Conservation (phyloP, 2,888 invertebrate species). For the Pyrochroa serraticornis region DNA sequence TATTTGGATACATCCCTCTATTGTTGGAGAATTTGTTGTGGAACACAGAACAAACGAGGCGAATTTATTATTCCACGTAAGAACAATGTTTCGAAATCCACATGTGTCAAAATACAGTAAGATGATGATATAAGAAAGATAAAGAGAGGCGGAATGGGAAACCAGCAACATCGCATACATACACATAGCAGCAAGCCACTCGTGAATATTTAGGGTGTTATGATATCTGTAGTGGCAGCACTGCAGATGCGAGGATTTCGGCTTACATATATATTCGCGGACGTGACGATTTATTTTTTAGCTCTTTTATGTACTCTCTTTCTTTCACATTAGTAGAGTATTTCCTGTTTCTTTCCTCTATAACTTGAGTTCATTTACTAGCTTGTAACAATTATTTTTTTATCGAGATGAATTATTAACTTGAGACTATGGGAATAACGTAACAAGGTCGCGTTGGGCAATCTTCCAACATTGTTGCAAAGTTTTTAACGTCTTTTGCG, state of each 20-base stretch:
- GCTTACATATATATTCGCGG: conserved; percentile 38
- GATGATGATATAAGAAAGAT: conserved; percentile 49
- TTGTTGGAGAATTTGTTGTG: background rate
- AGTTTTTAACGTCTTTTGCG: background rate
- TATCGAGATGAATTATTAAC: no score
- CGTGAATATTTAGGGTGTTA: conserved; percentile 58
- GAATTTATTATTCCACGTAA: conserved; percentile 47
- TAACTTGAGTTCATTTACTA: background rate
- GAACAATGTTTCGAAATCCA: conserved; percentile 46
- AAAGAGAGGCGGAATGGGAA: conserved; percentile 46
- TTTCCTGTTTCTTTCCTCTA: background rate
- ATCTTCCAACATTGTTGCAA: no score
- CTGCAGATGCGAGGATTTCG: conserved; percentile 45
- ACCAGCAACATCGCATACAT: conserved; percentile 48
- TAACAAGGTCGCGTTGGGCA: background rate
- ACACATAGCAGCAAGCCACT: conserved; percentile 50
- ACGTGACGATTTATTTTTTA: conserved; percentile 45
- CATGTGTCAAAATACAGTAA: conserved; percentile 48
- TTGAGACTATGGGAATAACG: no score
- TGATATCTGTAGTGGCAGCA: conserved; percentile 48
- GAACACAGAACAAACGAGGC: background rate
- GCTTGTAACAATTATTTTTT: background rate
- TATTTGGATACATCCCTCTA: background rate
- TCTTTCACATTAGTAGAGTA: background rate
- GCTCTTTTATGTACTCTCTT: conserved; percentile 3